A percentile compares a stretch with the other conserved stretches of the same genome.
phyloP scores from a whole-genome alignment of 2,888 invertebrate genomes.

The Cerastoderma edule region DNA sequence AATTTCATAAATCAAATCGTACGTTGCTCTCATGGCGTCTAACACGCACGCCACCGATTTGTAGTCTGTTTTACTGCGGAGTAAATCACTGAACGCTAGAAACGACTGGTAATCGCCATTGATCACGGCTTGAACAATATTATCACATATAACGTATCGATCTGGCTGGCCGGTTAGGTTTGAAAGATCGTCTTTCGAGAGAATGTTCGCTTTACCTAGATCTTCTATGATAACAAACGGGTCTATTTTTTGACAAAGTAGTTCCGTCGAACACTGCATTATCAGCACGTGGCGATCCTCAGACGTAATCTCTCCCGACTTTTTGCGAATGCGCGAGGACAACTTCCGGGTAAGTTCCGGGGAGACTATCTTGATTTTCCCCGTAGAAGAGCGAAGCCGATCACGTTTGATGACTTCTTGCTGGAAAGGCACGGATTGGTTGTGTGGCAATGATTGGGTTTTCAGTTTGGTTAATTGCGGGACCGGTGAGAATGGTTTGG shows the following conservation, averaged over 20 bases:
- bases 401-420: constrained; percentile 2
- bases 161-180: constrained; percentile 74
- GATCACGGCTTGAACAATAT: constrained; percentile 68
- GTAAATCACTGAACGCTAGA: constrained; percentile 73
- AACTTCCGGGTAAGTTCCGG: constrained; percentile 69
- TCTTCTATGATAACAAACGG: constrained; percentile 72
- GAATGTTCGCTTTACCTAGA: constrained; percentile 63
- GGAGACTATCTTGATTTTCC: constrained; percentile 72
- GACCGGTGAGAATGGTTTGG: background rate
- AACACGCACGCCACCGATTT: constrained; percentile 73
- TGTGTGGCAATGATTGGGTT: constrained; percentile 14
- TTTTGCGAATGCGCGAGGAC: constrained; percentile 63
- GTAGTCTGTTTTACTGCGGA: constrained; percentile 67
- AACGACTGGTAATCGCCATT: constrained; percentile 70
- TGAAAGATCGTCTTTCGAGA: constrained; percentile 68
- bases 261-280: constrained; percentile 73
- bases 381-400: constrained; percentile 24
- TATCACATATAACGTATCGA: constrained; percentile 73
- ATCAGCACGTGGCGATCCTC: constrained; percentile 72
- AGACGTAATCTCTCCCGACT: constrained; percentile 65
- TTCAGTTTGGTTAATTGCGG: constrained; percentile 1
- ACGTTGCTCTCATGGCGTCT: constrained; percentile 76
- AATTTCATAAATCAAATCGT: constrained; percentile 74
- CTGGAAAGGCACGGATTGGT: constrained; percentile 12
- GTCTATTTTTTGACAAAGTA: constrained; percentile 75